Evolutionary conservation across 2,113 vertebrate species (phyloP).

Genomic region (Melospiza melodia): DNA sequence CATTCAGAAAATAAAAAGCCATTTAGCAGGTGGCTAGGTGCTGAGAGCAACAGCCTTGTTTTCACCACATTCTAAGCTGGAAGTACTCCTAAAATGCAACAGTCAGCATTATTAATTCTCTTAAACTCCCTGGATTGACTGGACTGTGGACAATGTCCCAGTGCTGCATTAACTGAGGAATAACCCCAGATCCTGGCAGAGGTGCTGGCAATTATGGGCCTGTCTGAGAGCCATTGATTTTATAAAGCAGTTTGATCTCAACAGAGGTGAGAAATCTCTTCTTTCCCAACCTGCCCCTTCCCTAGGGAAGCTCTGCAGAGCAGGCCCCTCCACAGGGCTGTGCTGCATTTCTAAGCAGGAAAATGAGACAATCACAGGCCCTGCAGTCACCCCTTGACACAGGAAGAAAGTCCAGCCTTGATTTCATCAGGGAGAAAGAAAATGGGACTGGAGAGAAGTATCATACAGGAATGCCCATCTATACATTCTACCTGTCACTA

Average conservation of each 20-base stretch:
- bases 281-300: neutral
- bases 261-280: neutral
- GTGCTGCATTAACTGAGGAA: neutral
- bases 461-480: neutral
- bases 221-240: slow-evolving; percentile 9
- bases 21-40: neutral
- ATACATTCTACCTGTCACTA: neutral
- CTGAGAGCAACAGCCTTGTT: neutral
- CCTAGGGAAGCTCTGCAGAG: neutral
- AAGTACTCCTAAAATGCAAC: neutral
- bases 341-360: neutral
- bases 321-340: neutral
- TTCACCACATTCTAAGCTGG: neutral
- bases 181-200: neutral
- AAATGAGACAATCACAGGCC: neutral
- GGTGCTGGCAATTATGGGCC: neutral
- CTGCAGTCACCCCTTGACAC: neutral
- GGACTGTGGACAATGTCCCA: neutral
- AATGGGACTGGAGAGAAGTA: neutral
- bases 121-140: neutral
- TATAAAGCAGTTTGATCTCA: neutral
- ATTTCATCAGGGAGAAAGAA: neutral
- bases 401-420: neutral
- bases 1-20: neutral
- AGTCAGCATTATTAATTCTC: neutral